Conservation (phyloP, 2,888 invertebrate genomes). For the Lottia gigantea region DNA sequence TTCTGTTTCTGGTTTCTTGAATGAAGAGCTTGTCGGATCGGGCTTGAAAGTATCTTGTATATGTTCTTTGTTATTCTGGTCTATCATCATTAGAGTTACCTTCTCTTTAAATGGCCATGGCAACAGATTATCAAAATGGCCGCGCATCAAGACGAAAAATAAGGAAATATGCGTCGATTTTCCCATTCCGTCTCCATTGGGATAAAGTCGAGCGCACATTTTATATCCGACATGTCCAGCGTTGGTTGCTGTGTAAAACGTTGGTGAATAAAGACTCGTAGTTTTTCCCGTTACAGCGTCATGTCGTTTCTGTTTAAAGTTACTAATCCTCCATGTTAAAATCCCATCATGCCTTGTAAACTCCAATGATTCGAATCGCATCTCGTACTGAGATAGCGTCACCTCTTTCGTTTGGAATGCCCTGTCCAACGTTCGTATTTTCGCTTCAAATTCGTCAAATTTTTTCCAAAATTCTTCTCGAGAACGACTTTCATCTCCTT, state of each 20-base stretch:
- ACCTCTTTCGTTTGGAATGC: conserved; percentile 44
- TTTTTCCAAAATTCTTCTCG: conserved; percentile 14
- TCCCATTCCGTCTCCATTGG: conserved; percentile 65
- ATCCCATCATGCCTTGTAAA: conserved; percentile 60
- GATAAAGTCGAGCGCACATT: conserved; percentile 61
- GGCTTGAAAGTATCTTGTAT: conserved; percentile 66
- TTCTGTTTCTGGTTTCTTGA: conserved; percentile 61
- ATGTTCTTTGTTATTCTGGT: conserved; percentile 61
- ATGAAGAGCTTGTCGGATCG: conserved; percentile 63
- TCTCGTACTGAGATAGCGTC: conserved; percentile 48
- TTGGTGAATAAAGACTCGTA: conserved; percentile 61
- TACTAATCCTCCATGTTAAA: conserved; percentile 62
- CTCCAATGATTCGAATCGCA: conserved; percentile 50
- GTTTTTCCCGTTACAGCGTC: conserved; percentile 55
- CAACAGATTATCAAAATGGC: conserved; percentile 61
- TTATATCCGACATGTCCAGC: conserved; percentile 57
- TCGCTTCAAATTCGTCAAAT: conserved; percentile 35
- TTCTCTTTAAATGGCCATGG: conserved; percentile 63
- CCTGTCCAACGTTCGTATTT: conserved; percentile 37
- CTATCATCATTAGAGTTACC: conserved; percentile 63
- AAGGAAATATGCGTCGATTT: conserved; percentile 63
- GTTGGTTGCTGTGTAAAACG: conserved; percentile 55
- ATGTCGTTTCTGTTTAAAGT: conserved; percentile 52
- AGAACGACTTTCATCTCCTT: conserved; percentile 5
- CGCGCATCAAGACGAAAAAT: conserved; percentile 65